phyloP scores from a whole-genome alignment of 1,140 invertebrate genomes.

The Yoshiicerus persimilis region DNA sequence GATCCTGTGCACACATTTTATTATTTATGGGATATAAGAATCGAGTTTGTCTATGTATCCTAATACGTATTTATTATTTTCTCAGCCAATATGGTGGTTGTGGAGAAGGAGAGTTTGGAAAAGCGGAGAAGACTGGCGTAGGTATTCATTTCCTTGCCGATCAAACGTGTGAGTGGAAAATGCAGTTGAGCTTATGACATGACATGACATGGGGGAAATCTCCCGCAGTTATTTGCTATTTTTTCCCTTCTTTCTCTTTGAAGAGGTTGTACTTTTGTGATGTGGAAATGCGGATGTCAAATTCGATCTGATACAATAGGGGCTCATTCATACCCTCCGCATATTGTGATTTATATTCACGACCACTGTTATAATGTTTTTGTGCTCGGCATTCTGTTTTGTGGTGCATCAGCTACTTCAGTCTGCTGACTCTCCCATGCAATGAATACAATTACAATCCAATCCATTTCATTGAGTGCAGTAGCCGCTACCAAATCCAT shows the following conservation, averaged over 20 bases:
- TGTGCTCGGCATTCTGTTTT: not conserved
- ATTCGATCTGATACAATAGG: not conserved
- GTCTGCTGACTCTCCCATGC: not conserved
- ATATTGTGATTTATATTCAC: not conserved
- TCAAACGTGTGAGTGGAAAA: not conserved
- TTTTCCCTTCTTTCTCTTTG: not conserved
- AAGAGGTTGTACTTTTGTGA: not conserved
- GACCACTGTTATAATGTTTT: not conserved
- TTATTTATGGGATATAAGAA: too few relatives aligned
- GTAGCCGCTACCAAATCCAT: not conserved
- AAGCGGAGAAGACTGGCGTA: not conserved
- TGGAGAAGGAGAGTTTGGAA: not conserved
- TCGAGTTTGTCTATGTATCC: too few relatives aligned
- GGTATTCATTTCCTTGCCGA: not conserved
- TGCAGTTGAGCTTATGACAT: constrained; percentile 5
- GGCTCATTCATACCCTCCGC: not conserved
- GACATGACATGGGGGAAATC: constrained; percentile 2
- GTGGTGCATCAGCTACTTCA: not conserved
- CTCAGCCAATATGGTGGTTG: not conserved
- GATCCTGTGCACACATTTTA: too few relatives aligned
- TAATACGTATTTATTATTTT: not conserved
- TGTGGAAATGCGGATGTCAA: not conserved
- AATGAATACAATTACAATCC: not conserved
- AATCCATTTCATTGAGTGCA: not conserved
- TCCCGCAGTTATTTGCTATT: not conserved